A percentile compares a stretch with the other conserved stretches of the same genome.
These are phyloP conservation scores for Cepaea nemoralis DNA, from an alignment of 1,140 invertebrate genomes.

Conservation along the genomic window DNA sequence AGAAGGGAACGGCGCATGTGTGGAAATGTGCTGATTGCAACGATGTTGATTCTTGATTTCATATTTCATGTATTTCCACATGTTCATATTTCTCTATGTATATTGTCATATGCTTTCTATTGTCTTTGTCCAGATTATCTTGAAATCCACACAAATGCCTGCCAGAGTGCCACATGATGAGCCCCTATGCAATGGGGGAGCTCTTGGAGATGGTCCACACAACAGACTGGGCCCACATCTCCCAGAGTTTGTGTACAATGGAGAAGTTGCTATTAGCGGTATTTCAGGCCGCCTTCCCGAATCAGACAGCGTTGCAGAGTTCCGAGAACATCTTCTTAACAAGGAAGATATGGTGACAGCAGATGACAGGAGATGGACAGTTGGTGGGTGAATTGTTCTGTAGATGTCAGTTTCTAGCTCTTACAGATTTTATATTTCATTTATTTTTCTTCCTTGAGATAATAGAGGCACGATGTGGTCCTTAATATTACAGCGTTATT, in stretches of 20 bases:
- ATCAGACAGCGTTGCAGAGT: constrained; percentile 88
- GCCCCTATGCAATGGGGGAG: constrained; percentile 23
- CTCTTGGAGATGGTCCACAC: constrained; percentile 14
- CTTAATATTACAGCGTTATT: too few relatives aligned
- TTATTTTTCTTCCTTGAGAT: too few relatives aligned
- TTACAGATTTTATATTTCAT: too few relatives aligned
- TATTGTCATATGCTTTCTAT: neutral
- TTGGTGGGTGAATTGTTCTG: constrained; percentile 76
- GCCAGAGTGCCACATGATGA: constrained; percentile 40
- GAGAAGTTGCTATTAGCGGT: constrained; percentile 88
- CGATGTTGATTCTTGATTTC: too few relatives aligned
- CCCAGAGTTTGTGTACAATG: constrained; percentile 34
- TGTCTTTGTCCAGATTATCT: neutral
- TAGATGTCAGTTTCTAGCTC: too few relatives aligned
- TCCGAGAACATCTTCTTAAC: constrained; percentile 86
- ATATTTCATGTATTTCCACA: too few relatives aligned
- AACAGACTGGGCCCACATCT: constrained; percentile 27
- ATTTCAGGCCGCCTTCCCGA: constrained; percentile 92
- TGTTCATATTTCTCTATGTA: neutral
- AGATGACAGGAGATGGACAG: constrained; percentile 85
- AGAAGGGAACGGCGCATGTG: too few relatives aligned
- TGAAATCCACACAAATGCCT: constrained; percentile 38
- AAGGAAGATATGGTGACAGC: constrained; percentile 90
- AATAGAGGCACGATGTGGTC: too few relatives aligned
- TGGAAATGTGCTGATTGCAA: too few relatives aligned